Conservation (phyloP, 1,140 invertebrate genomes). For the Episyrphus balteatus region DNA sequence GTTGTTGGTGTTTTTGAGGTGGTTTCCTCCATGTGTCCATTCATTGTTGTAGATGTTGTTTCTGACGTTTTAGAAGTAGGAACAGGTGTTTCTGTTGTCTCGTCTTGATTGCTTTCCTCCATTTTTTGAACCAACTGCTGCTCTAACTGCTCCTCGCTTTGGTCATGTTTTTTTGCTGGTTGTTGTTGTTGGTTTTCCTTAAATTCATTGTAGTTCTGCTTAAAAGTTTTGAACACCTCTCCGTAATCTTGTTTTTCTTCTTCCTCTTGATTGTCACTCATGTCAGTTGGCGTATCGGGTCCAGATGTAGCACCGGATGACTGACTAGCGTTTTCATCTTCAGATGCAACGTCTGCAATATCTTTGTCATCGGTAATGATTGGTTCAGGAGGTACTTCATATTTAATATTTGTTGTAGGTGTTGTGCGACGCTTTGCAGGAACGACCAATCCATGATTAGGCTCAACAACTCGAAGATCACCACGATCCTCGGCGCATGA, state of each 20-base stretch:
- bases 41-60: not conserved
- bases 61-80: not conserved
- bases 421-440: not conserved
- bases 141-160: not conserved
- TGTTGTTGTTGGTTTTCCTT: conserved; percentile 42
- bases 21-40: not conserved
- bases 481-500: conserved; percentile 18
- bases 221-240: not conserved
- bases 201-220: conserved; percentile 43
- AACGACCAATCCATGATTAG: too few species aligned
- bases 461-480: not conserved
- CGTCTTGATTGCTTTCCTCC: not conserved
- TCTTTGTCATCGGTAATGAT: not conserved
- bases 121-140: not conserved
- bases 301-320: conserved; percentile 78
- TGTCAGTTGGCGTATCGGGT: conserved; percentile 64
- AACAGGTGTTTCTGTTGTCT: not conserved
- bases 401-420: too few species aligned
- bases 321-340: conserved; percentile 31
- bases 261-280: conserved; percentile 55
- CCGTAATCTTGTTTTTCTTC: conserved; percentile 28
- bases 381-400: too few species aligned
- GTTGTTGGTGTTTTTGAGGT: not conserved
- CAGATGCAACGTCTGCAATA: not conserved
- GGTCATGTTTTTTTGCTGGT: not conserved